A percentile compares a stretch with the other conserved stretches of the same genome.
These are phyloP conservation scores for Drosophila longiperda DNA, from an alignment of 2,888 invertebrate genomes.

Conservation along the genomic window DNA sequence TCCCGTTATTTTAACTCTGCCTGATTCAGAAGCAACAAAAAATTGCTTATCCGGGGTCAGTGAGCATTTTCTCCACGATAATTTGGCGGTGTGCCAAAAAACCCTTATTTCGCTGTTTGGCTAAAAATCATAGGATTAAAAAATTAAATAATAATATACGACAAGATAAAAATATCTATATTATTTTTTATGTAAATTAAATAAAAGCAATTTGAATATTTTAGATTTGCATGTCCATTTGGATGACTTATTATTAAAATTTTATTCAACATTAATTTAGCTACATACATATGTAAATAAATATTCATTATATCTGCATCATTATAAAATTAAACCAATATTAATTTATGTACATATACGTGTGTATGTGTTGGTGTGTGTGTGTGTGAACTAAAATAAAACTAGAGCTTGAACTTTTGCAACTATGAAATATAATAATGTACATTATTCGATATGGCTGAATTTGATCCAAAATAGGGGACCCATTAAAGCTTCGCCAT, in stretches of 20 bases:
- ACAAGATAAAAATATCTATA: not conserved
- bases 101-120: not conserved
- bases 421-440: slow-evolving; percentile 52
- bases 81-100: not conserved
- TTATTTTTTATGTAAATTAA: not conserved
- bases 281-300: slow-evolving; percentile 53
- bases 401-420: slow-evolving; percentile 25
- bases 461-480: slow-evolving; percentile 35
- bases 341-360: slow-evolving; percentile 41
- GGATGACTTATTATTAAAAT: slow-evolving; percentile 36
- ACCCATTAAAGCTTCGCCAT: slow-evolving; percentile 48
- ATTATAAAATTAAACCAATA: slow-evolving; percentile 31
- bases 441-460: slow-evolving; percentile 61
- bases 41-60: slow-evolving; percentile 10
- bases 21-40: slow-evolving; percentile 1
- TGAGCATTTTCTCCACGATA: slow-evolving; percentile 4
- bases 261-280: slow-evolving; percentile 63
- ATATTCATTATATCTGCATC: slow-evolving; percentile 40
- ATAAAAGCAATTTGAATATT: slow-evolving; percentile 2
- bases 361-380: not conserved
- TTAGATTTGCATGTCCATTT: slow-evolving; percentile 22
- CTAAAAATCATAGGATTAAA: not conserved
- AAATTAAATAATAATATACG: not conserved
- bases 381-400: slow-evolving; percentile 30
- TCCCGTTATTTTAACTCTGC: slow-evolving; percentile 3